Conservation (phyloP, 1,140 invertebrate genomes). For the Drosophila lacertosa region DNA sequence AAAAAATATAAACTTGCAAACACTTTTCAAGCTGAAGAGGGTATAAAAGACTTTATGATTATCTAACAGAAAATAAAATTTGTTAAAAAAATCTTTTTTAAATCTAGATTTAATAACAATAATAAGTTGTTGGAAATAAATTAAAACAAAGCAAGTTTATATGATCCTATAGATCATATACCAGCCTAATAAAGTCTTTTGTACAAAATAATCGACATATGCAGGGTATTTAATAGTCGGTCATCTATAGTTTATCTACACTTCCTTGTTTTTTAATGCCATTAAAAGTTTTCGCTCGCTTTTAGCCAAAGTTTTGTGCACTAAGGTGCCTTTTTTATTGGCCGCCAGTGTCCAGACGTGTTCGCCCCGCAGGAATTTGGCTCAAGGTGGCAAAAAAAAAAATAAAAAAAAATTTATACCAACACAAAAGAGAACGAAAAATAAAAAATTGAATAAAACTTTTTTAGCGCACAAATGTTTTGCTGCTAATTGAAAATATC, state of each 20-base stretch:
- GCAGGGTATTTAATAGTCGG: conserved; percentile 2
- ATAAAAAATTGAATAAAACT: conserved; percentile 78
- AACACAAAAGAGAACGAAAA: conserved; percentile 30
- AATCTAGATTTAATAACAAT: not conserved
- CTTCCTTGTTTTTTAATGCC: conserved; percentile 57
- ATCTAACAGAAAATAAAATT: not conserved
- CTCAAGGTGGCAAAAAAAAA: conserved; percentile 66
- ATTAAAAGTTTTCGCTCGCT: conserved; percentile 79
- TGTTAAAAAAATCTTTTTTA: not conserved
- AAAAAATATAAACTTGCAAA: conserved; percentile 53
- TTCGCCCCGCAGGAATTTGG: conserved; percentile 72
- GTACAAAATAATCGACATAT: not conserved
- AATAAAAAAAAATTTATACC: conserved; percentile 23
- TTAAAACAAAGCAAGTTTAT: not conserved
- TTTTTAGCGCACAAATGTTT: conserved; percentile 83
- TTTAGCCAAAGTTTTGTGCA: conserved; percentile 64
- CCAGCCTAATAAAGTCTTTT: not conserved
- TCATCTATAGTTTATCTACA: not conserved
- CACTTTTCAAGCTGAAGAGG: conserved; percentile 32
- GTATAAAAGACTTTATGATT: conserved; percentile 1
- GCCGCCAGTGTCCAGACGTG: conserved; percentile 69
- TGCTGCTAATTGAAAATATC: conserved; percentile 84
- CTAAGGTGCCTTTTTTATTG: conserved; percentile 80
- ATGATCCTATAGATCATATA: too few species aligned
- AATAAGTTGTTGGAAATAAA: not conserved